Base-by-base conservation (phyloP, 1,140 invertebrate genomes). In the Meloidogyne exigua region DNA sequence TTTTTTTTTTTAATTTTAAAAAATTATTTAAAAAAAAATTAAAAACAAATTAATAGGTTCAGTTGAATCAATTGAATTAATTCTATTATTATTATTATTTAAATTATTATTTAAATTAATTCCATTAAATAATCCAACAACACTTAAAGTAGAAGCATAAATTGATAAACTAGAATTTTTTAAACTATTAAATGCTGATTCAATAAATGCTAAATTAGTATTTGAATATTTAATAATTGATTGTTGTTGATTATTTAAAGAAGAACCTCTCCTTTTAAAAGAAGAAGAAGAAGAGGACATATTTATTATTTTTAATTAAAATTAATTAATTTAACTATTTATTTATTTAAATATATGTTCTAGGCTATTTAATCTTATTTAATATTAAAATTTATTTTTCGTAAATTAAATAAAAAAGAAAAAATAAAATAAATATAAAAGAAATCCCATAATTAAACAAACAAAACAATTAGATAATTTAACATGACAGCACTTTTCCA, bases 61-160 rank as follows among this genome's bases (percentile, higher is more conserved):
- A 13, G 57, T 32, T 10, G 72, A 65, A 62, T 65, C 23, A 65
- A n/a, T 64, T 21, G 57, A 73, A 57, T 49, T 49, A 32, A 73
- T 36, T 7, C 49, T 49, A 39, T 65, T 65, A 21, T 39, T 49
- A 39, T 65, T 65, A 21, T 39, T 39, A 9, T 39, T 39, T 39
- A 39, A 39, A 39, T 39, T 39, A 39, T 39, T 39, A 39, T 49
- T n/a, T n/a, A n/a, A n/a, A n/a, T n/a, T 49, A 32, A 64, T 36
- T 7, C 23, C 57, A 65, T 65, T 65, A 21, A 73, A 65, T 65
- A 73, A 32, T 65, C 72, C 72, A 65, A 49, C 72, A 26, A 49
- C 72, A 65, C 72, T 73, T 4, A 73, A 65, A 26, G 72, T 73
- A 13, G 72, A 73, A n/a, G 72, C 72, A 39, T 73, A 73, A 73